Percentiles rank a stretch among this genome's conserved stretches.
phyloP scores from a whole-genome alignment of 1,140 invertebrate genomes.

The Oryctes rhinoceros region DNA sequence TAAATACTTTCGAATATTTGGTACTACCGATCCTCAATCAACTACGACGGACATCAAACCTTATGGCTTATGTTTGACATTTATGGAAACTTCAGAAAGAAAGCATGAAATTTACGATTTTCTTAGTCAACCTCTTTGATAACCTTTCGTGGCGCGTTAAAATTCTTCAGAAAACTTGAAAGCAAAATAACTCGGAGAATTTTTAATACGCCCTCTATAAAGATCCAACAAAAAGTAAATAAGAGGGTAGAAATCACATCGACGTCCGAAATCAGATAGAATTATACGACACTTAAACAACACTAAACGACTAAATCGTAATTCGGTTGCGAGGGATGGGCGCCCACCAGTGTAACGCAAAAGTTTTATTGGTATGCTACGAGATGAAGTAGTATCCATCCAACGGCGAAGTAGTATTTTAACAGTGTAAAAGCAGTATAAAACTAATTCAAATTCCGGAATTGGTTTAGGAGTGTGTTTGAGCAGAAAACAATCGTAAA shows the following conservation, averaged over 20 bases:
- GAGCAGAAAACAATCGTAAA: constrained; percentile 43
- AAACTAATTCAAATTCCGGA: constrained; percentile 44
- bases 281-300: constrained; percentile 11
- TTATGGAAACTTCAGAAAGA: too few species aligned
- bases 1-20: too few species aligned
- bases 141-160: too few species aligned
- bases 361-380: constrained; percentile 1
- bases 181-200: neutral
- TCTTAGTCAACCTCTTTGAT: too few species aligned
- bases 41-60: too few species aligned
- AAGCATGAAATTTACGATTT: too few species aligned
- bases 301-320: constrained; percentile 9
- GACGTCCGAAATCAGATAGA: neutral
- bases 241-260: neutral
- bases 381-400: constrained; percentile 21
- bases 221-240: neutral
- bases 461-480: constrained; percentile 44
- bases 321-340: neutral
- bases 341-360: neutral
- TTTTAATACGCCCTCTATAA: neutral
- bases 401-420: constrained; percentile 19
- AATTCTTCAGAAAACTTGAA: too few species aligned
- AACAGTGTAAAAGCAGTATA: constrained; percentile 42
- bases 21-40: too few species aligned
- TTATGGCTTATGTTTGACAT: too few species aligned